Evolutionary conservation across 1,140 invertebrate species (phyloP).

Genomic region (Chrysoperla carnea): DNA sequence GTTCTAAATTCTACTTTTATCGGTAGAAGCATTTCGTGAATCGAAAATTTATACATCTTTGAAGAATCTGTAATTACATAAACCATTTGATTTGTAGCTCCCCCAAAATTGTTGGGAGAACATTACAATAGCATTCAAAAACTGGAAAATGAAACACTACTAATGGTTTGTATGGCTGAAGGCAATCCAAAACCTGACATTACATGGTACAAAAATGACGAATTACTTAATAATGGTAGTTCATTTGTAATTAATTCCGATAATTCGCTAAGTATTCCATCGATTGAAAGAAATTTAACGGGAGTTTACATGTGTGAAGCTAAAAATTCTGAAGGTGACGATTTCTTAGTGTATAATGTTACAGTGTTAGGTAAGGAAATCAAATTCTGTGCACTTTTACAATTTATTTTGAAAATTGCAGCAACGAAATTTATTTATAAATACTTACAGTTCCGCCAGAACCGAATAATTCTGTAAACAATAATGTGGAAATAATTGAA

Average conservation of each 20-base stretch:
- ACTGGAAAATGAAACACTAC: background rate
- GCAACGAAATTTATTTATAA: background rate
- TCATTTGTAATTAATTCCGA: too few species aligned
- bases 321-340: background rate
- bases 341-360: too few species aligned
- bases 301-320: background rate
- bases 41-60: too few species aligned
- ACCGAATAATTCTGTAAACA: background rate
- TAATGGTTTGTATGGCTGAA: background rate
- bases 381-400: too few species aligned
- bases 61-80: too few species aligned
- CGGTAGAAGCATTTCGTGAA: too few species aligned
- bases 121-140: background rate
- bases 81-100: background rate
- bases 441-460: background rate
- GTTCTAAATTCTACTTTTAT: too few species aligned
- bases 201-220: conserved; percentile 2
- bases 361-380: too few species aligned
- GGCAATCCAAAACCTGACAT: background rate
- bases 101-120: background rate
- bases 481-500: background rate
- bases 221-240: too few species aligned
- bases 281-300: conserved; percentile 3
- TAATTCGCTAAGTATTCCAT: too few species aligned
- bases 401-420: too few species aligned